Evolutionary conservation across 2,113 vertebrate genomes (phyloP), one percentile per base, ranked within the genome.

Genomic region (Panurus biarmicus): DNA sequence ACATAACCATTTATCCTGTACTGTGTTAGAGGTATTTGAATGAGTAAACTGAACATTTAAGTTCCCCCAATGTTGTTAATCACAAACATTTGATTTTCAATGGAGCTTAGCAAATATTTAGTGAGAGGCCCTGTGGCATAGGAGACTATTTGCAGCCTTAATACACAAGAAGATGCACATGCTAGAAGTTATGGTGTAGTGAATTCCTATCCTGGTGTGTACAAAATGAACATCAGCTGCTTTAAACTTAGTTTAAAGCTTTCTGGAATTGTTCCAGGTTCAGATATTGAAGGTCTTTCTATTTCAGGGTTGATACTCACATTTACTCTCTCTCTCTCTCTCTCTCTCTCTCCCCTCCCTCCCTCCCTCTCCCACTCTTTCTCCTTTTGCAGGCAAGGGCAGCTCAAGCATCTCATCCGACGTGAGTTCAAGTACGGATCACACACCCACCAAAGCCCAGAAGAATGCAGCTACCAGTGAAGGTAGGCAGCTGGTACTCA

Each of bases 361-460:
- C 76, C 24, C 16, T 25, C 48, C 24, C 40, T 76, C 29, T 89
- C 61, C 25, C 28, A 26, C 51, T 65, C 61, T 60, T 61, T 95
- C 87, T 89, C 95, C 88, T 94, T 94, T 97, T 94, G 82, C 93
- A 99, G 99, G 99, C 98, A 99, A 99, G 98, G 99, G 99, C 97
- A 99, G 99, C 98, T 99, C 99, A 97, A 99, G 99, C 98, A 98
- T 99, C 98, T 99, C 99, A 97, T 99, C 99, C 96, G 99, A 99
- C 98, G 98, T 99, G 98, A 99, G 99, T 97, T 99, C 99, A 91
- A 98, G 99, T 97, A 99, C 99, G 44, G 99, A 99, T 98, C 99
- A 99, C 97, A 99, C 99, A 17, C 98, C 99, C 38, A 99, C 98
- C 92, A 99, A 99, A 98, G 98, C 98, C 96, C 98, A 98, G 93